Percentiles rank a stretch among this genome's conserved stretches.
These are phyloP conservation scores for Gymnogyps californianus DNA, from an alignment of 2,113 vertebrate species.

Conservation along the genomic window DNA sequence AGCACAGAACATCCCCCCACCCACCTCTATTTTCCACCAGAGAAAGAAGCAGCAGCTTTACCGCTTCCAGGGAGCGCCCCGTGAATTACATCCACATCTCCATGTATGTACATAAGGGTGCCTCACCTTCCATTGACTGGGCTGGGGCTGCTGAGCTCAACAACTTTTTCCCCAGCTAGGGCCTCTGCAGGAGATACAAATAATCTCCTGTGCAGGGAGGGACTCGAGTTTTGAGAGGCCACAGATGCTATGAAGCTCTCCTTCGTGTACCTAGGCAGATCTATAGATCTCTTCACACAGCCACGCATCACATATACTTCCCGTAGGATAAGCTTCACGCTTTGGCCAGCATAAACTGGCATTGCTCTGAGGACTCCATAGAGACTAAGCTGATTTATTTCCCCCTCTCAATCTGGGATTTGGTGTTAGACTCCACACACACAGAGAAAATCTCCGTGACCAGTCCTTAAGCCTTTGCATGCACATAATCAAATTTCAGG, in stretches of 20 bases:
- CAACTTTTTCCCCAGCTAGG: background rate
- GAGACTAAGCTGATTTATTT: background rate
- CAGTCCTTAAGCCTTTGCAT: background rate
- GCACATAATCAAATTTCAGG: background rate
- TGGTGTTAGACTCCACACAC: background rate
- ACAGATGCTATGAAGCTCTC: background rate
- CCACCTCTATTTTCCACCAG: background rate
- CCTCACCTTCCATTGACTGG: background rate
- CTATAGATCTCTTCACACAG: background rate
- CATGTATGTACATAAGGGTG: accelerated
- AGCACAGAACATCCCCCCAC: background rate
- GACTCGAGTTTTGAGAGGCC: background rate
- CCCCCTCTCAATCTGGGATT: background rate
- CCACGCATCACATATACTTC: background rate
- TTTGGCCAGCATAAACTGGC: background rate
- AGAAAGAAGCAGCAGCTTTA: background rate
- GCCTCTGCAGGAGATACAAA: background rate
- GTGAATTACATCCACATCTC: background rate
- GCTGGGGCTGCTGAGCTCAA: background rate
- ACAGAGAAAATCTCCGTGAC: background rate
- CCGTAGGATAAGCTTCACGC: background rate
- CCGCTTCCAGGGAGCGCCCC: background rate
- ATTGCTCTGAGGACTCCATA: background rate
- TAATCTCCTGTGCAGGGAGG: background rate
- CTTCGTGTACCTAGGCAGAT: background rate